Base-by-base conservation (phyloP, 1,140 invertebrate species). In the Temnothorax curvispinosus region DNA sequence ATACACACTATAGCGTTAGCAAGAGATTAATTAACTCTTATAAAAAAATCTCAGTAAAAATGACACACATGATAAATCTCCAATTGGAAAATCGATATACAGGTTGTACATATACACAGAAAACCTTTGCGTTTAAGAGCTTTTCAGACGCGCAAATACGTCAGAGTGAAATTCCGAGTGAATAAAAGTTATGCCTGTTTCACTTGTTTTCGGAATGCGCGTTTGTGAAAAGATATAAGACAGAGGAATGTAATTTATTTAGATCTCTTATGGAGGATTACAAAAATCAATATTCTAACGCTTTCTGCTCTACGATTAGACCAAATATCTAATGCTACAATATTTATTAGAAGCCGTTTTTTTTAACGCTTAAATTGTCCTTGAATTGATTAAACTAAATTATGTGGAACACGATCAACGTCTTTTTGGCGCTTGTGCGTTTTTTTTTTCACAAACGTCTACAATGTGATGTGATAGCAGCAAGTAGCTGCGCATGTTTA, bases 391-490 rank as follows among this genome's bases (percentile, higher is more conserved):
- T 27, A 27, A 56, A 38, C 18, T 21, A 75, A 75, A 38, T 52
- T 65, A 27, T 54, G 5, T 11, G n/a, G 6, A 18, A 65, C 32
- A 9, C 32, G 35, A 54, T 15, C 3, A 58, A 35, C 27, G 38
- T 32, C 62, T 71, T 62, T 38, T 72, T 13, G 47, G 54, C 41
- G 13, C 27, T 74, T 44, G 56, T 38, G 50, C 56, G 58, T 76
- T 87, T 87, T 27, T 27, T 27, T 52, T 65, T 67, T 76, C 81
- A 87, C 69, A 87, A 85, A 85, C 62, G 62, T 76, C 9, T 21
- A 78, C n/a, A 56, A 72, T 62, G 38, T 54, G 27, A 85, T 87
- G 64, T 85, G 87, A 88, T 88, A 85, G 64, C 64, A 64, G 84
- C 81, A 56, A 38, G 4, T 56, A 76, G 81, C 87, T 86, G 74